These are phyloP conservation scores for Euspilapteryx auroguttella DNA, from an alignment of 2,888 invertebrate species.

Conservation along the genomic window DNA sequence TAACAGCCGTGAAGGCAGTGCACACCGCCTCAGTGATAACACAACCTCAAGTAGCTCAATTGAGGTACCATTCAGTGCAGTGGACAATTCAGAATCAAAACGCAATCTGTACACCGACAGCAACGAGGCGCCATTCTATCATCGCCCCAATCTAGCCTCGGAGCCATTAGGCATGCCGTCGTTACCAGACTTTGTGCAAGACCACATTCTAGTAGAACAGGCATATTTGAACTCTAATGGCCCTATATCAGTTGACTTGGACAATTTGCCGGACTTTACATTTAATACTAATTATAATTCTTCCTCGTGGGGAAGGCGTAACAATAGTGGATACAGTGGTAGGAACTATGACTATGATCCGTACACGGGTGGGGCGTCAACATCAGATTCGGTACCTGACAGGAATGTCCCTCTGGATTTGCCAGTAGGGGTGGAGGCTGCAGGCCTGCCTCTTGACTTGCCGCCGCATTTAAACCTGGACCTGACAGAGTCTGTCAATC, in stretches of 20 bases:
- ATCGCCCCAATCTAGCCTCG: constrained; percentile 40
- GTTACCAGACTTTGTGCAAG: constrained; percentile 86
- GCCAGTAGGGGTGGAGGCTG: constrained; percentile 27
- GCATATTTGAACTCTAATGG: constrained; percentile 64
- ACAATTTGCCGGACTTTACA: constrained; percentile 71
- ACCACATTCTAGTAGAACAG: constrained; percentile 82
- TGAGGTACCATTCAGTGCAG: constrained; percentile 49
- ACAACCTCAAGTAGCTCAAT: constrained; percentile 45
- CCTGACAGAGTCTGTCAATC: constrained; percentile 49
- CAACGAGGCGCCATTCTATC: constrained; percentile 37
- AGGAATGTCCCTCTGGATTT: constrained; percentile 36
- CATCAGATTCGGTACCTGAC: constrained; percentile 23
- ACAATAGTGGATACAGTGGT: constrained; percentile 24
- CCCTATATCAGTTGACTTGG: constrained; percentile 60
- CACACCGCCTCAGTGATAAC: constrained; percentile 33
- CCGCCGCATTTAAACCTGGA: constrained; percentile 42
- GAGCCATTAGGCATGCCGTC: constrained; percentile 63
- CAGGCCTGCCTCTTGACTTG: constrained; percentile 25
- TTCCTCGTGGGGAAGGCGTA: constrained; percentile 34
- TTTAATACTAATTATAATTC: constrained; percentile 56
- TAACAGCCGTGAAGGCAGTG: constrained; percentile 22
- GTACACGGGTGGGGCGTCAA: constrained; percentile 29
- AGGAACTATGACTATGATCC: constrained; percentile 38
- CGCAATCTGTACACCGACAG: constrained; percentile 46
- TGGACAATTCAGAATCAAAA: constrained; percentile 49